Evolutionary conservation across 2,113 vertebrate species (phyloP).

Genomic region (Oxygymnocypris stewartii): DNA sequence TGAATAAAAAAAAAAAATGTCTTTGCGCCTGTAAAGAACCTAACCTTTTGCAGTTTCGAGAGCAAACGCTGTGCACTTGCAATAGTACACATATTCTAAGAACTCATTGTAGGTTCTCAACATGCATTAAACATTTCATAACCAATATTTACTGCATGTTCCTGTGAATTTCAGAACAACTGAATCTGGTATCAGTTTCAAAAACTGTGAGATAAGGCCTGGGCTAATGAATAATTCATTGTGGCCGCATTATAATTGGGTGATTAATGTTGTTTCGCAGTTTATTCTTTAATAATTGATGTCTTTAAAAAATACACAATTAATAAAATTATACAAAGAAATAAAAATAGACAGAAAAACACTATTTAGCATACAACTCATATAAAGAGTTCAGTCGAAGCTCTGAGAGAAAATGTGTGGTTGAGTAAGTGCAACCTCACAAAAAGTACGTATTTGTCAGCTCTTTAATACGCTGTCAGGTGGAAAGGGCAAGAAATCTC

Average conservation of each 20-base stretch:
- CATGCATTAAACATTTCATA: neutral
- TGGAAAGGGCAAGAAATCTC: neutral
- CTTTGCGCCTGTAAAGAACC: neutral
- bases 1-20: neutral
- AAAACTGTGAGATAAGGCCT: constrained; percentile 9
- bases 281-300: constrained; percentile 5
- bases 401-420: neutral
- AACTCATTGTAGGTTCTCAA: neutral
- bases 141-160: neutral
- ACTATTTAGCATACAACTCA: neutral
- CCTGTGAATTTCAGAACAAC: neutral
- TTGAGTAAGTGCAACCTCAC: neutral
- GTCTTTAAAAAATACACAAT: no score
- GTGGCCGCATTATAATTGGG: neutral
- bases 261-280: neutral
- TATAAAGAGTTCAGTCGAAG: neutral
- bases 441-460: neutral
- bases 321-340: neutral
- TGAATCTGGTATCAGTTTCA: constrained; percentile 29
- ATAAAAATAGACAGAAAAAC: neutral
- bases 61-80: neutral
- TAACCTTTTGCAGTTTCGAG: neutral
- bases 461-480: neutral
- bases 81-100: neutral
- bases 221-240: neutral